Percentiles rank a stretch among this genome's conserved stretches.
Evolutionary conservation across 30 jellyfish, hydroid and myxozoan species (phyloP).

Genomic region (Aurelia sp.): DNA sequence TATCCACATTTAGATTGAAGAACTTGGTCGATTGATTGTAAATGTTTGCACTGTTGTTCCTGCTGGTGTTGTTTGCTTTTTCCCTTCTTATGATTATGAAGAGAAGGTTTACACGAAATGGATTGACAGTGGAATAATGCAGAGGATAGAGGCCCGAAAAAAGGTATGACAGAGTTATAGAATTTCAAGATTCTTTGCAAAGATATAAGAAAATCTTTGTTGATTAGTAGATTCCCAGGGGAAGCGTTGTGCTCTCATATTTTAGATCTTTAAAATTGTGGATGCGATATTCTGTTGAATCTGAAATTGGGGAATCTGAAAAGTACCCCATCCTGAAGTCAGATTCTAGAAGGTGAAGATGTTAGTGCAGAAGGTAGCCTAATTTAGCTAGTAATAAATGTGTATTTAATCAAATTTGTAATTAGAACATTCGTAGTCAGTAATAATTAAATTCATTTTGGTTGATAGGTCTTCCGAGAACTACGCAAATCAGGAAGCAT

Average conservation of each 20-base stretch:
- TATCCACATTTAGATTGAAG: slow-evolving; percentile 70
- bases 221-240: neutral
- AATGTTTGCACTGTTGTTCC: slow-evolving; percentile 90
- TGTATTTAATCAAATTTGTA: too few relatives aligned
- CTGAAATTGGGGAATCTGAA: too few relatives aligned
- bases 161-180: slow-evolving; percentile 37
- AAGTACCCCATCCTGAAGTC: too few relatives aligned
- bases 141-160: slow-evolving; percentile 66
- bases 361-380: too few relatives aligned
- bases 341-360: too few relatives aligned
- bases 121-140: slow-evolving; percentile 56
- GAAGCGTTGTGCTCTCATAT: neutral
- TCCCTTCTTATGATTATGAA: slow-evolving; percentile 95
- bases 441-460: too few relatives aligned
- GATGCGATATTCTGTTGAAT: too few relatives aligned
- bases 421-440: too few relatives aligned
- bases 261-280: too few relatives aligned
- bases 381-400: too few relatives aligned
- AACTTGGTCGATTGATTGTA: slow-evolving; percentile 86
- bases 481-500: slow-evolving; percentile 79
- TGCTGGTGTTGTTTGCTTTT: slow-evolving; percentile 97
- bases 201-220: neutral
- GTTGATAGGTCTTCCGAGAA: slow-evolving; percentile 82
- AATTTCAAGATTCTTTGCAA: too few relatives aligned
- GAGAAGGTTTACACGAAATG: slow-evolving; percentile 76